phyloP scores from a whole-genome alignment of 2,888 invertebrate genomes.

The Xanthia icteritia region DNA sequence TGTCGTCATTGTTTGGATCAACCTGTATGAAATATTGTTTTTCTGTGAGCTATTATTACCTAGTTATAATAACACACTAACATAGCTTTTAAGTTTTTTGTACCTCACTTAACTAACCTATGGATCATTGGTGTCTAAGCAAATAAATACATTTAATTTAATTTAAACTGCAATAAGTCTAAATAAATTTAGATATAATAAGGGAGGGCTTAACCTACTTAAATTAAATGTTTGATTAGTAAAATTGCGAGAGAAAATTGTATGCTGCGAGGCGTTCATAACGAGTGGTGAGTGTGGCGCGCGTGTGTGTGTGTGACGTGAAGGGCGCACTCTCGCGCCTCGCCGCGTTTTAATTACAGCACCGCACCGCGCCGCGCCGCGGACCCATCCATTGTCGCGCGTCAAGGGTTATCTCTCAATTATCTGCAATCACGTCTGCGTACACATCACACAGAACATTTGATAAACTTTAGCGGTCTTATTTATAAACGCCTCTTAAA shows the following conservation, averaged over 20 bases:
- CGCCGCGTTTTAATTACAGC: slow-evolving; percentile 75
- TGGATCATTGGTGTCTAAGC: too few species aligned
- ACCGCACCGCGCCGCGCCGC: background rate
- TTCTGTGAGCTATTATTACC: too few species aligned
- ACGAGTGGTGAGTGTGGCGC: slow-evolving; percentile 38
- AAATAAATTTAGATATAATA: too few species aligned
- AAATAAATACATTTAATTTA: too few species aligned
- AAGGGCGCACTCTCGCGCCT: slow-evolving; percentile 69
- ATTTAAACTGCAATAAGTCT: too few species aligned
- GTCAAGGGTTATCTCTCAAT: slow-evolving; percentile 63
- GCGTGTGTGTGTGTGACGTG: slow-evolving; percentile 56
- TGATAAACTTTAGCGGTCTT: slow-evolving; percentile 44
- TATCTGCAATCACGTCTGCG: slow-evolving; percentile 54
- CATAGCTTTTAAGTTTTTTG: too few species aligned
- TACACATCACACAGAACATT: slow-evolving; percentile 37
- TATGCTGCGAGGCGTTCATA: slow-evolving; percentile 32
- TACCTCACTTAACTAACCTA: too few species aligned
- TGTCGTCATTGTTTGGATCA: too few species aligned
- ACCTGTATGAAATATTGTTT: too few species aligned
- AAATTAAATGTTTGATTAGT: slow-evolving; percentile 1
- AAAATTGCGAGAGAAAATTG: slow-evolving; percentile 14
- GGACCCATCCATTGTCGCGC: slow-evolving; percentile 28
- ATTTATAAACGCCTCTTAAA: too few species aligned
- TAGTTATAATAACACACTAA: too few species aligned
- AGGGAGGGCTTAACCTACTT: too few species aligned